Evolutionary conservation across 1,140 invertebrate genomes (phyloP).

Genomic region (Lepidurus couesii): DNA sequence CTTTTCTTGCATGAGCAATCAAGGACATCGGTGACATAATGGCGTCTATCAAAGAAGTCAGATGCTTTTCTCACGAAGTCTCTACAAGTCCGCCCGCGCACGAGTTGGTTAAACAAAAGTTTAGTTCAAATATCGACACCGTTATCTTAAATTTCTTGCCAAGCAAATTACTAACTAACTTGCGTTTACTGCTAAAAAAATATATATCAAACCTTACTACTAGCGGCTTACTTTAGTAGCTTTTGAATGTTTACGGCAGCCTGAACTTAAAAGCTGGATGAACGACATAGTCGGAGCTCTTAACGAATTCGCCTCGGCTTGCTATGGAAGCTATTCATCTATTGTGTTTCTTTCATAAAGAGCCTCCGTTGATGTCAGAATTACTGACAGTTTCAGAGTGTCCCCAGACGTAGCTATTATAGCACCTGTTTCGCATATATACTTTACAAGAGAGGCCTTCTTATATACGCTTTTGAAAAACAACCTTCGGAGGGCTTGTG

Average conservation of each 20-base stretch:
- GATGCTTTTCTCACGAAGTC: background rate
- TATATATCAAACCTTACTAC: no score
- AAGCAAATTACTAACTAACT: no score
- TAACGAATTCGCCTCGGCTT: background rate
- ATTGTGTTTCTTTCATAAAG: background rate
- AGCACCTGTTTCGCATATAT: background rate
- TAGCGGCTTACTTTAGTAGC: no score
- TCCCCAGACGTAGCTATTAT: background rate
- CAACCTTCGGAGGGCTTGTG: no score
- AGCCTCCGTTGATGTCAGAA: background rate
- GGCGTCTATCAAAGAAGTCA: background rate
- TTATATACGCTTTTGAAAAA: no score
- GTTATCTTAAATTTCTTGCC: background rate
- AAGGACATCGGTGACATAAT: slow-evolving; percentile 7
- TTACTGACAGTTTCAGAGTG: background rate
- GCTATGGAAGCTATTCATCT: background rate
- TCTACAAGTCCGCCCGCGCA: background rate
- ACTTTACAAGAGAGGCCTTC: background rate
- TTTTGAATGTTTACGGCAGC: no score
- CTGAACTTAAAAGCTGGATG: background rate
- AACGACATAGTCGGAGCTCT: background rate
- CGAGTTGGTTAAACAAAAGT: background rate
- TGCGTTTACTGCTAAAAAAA: no score
- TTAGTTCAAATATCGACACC: background rate
- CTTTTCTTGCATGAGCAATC: background rate